Percentiles rank a stretch among this genome's conserved stretches.
These are phyloP conservation scores for Cataglyphis livida DNA, from an alignment of 2,888 invertebrate species.

Conservation along the genomic window DNA sequence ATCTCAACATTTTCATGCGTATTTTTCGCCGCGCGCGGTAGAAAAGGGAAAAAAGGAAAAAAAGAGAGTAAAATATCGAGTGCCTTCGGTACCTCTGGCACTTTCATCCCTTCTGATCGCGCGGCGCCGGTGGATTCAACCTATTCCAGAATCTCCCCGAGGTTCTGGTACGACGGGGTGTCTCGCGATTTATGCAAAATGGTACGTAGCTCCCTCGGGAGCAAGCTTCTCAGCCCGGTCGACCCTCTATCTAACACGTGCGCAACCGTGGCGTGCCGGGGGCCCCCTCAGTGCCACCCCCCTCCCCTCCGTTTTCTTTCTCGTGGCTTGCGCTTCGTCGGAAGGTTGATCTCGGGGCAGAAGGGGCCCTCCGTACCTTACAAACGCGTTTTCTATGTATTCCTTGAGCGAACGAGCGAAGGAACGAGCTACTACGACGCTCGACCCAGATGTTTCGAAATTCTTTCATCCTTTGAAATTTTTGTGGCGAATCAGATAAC, in stretches of 20 bases:
- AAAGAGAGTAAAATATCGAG: slow-evolving; percentile 72
- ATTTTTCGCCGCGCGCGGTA: slow-evolving; percentile 27
- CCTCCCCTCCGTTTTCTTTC: slow-evolving; percentile 58
- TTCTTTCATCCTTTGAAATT: slow-evolving; percentile 36
- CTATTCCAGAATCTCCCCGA: slow-evolving; percentile 83
- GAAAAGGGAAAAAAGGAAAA: slow-evolving; percentile 15
- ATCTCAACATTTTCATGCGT: slow-evolving; percentile 29
- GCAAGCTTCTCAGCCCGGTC: slow-evolving; percentile 77
- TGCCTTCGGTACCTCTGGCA: slow-evolving; percentile 64
- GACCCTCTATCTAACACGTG: slow-evolving; percentile 82
- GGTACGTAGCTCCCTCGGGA: slow-evolving; percentile 84
- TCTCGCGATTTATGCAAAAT: slow-evolving; percentile 86
- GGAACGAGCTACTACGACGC: slow-evolving; percentile 35
- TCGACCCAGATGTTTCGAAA: slow-evolving; percentile 41
- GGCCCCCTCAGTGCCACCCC: slow-evolving; percentile 54
- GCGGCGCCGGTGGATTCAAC: slow-evolving; percentile 75
- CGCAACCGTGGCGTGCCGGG: slow-evolving; percentile 64
- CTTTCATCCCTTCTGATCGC: slow-evolving; percentile 74
- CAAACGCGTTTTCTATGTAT: slow-evolving; percentile 42
- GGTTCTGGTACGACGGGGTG: slow-evolving; percentile 81
- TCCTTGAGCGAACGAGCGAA: slow-evolving; percentile 47
- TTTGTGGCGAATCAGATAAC: slow-evolving; percentile 27
- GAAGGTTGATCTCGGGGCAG: slow-evolving; percentile 53
- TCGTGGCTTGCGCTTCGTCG: slow-evolving; percentile 35
- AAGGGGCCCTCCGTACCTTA: slow-evolving; percentile 60